Evolutionary conservation across 2,113 vertebrate genomes (phyloP), one percentile per base, ranked within the genome.

Genomic region (Callithrix jacchus): DNA sequence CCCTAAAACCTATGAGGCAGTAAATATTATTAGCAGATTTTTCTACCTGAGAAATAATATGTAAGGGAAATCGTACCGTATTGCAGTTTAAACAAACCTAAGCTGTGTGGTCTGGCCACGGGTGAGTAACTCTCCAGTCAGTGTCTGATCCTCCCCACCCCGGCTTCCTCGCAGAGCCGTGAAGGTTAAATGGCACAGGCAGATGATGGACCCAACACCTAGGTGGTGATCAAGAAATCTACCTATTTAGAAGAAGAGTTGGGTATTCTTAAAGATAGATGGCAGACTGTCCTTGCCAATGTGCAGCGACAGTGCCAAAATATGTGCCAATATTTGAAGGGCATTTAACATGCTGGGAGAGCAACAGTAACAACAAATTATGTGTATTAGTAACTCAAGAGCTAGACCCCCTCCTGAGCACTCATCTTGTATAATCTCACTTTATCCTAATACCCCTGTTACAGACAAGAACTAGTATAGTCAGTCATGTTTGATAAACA

Each of bases 381-480:
- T 6, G 17, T 5, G 30, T 9, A 20, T 30, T 9, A 73, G 79
- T 42, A 27, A 42, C 16, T 37, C 52, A 47, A 56, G 40, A 83
- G 11, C 32, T 21, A 35, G 32, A 54, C 64, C 6, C 8, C 25
- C 21, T 40, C 45, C 35, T 9, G 42, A 42, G 32, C 54, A 73
- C 12, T 32, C 5, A 13, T 16, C 25, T 8, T 25, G 12, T 17
- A n/a, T 30, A 20, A 14, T 14, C 64, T 58, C 17, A 35, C 40
- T 23, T 14, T 3, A 32, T 37, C 68, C 2, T 0, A 16, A 49
- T 10, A 6, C 30, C 13, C 27, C 4, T 5, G 25, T 16, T 13
- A 37, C 12, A 16, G 23, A 45, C 30, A 3, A 11, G 54, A 37
- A 25, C 14, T 70, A 14, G 40, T 32, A 66, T 12, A 25, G 6